A percentile compares a stretch with the other conserved stretches of the same genome.
Evolutionary conservation across 2,113 vertebrate genomes (phyloP).

Genomic region (Vimba vimba): DNA sequence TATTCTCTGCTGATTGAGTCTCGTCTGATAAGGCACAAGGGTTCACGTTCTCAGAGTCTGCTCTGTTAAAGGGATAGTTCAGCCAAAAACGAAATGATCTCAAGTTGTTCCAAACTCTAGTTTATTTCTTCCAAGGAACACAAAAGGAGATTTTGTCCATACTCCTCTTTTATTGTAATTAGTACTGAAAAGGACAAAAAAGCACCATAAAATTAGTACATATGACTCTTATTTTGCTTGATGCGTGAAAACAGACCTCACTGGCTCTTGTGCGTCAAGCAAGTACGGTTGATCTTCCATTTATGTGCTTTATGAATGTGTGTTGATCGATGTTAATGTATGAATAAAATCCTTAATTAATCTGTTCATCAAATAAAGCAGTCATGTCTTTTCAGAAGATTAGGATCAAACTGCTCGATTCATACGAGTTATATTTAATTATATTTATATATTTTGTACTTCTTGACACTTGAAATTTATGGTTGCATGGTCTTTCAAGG

Average conservation of each 20-base stretch:
- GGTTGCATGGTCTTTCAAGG: background rate
- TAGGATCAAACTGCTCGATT: background rate
- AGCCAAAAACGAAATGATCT: background rate
- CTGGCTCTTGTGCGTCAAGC: background rate
- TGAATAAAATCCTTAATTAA: background rate
- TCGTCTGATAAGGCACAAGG: conserved; percentile 19
- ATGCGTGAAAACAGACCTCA: background rate
- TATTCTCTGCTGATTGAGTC: conserved; percentile 24
- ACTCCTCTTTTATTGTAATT: background rate
- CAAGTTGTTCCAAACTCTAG: background rate
- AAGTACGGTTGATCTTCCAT: background rate
- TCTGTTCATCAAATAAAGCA: background rate
- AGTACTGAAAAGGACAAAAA: background rate
- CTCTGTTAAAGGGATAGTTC: conserved; percentile 2
- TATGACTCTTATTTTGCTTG: background rate
- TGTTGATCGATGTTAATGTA: background rate
- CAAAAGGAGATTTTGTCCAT: background rate
- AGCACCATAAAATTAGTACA: background rate
- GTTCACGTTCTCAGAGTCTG: conserved; percentile 8
- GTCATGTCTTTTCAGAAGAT: too few relatives aligned
- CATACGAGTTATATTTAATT: background rate
- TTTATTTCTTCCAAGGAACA: background rate
- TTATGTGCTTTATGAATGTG: background rate
- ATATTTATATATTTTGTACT: background rate
- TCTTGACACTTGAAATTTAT: background rate